Conservation (phyloP, 2,113 vertebrate genomes). For the Rafetus swinhoei region DNA sequence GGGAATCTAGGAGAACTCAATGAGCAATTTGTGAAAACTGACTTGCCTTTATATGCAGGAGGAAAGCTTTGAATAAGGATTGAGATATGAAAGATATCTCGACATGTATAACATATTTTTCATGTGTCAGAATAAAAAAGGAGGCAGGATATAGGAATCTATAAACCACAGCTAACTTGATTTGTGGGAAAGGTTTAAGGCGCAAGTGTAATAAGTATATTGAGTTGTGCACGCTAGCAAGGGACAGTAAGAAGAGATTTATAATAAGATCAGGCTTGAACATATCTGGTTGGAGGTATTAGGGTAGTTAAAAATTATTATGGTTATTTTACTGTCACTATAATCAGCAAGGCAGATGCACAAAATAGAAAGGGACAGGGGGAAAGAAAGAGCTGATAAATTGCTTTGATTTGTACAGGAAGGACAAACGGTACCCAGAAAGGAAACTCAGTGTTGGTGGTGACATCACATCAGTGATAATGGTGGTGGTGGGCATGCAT, state of each 20-base stretch:
- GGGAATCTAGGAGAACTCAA: neutral
- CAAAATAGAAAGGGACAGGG: neutral
- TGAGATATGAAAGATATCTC: neutral
- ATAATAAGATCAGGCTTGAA: neutral
- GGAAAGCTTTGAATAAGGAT: neutral
- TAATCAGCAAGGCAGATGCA: neutral
- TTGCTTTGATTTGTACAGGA: neutral
- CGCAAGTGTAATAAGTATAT: neutral
- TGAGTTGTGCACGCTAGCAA: neutral
- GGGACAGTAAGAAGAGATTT: neutral
- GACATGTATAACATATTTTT: neutral
- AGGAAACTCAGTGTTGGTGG: slow-evolving; percentile 7
- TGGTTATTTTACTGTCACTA: neutral
- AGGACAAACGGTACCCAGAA: slow-evolving; percentile 1
- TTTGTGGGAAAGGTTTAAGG: neutral
- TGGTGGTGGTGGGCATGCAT: slow-evolving; percentile 1
- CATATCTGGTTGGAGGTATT: neutral
- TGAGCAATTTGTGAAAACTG: neutral
- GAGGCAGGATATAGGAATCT: neutral
- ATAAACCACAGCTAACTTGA: neutral
- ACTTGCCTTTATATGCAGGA: neutral
- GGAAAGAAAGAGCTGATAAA: neutral
- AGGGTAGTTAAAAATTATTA: neutral
- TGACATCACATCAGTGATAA: neutral
- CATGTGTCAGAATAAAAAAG: fast-evolving